phyloP scores from a whole-genome alignment of 1,140 invertebrate species.

The Copidosoma floridanum region DNA sequence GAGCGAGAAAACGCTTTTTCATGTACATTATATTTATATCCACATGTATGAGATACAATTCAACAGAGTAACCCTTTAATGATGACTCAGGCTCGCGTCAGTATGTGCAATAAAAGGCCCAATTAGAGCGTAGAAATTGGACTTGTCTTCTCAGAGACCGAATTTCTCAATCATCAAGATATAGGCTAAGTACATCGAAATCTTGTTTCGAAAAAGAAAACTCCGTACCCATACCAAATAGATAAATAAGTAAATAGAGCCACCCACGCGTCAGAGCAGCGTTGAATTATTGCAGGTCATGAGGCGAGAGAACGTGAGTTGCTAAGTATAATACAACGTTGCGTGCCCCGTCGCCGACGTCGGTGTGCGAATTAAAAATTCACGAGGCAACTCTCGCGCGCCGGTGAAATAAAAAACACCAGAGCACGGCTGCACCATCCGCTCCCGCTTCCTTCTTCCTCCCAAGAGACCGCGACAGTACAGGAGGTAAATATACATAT shows the following conservation, averaged over 20 bases:
- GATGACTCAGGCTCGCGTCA: too few relatives aligned
- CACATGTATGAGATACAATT: too few relatives aligned
- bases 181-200: too few relatives aligned
- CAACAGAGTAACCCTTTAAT: too few relatives aligned
- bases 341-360: neutral
- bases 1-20: too few relatives aligned
- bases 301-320: neutral
- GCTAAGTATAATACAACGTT: neutral
- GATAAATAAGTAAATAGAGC: neutral
- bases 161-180: too few relatives aligned
- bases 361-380: neutral
- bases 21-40: too few relatives aligned
- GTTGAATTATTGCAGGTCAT: neutral
- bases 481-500: neutral
- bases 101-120: too few relatives aligned
- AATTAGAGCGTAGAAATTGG: too few relatives aligned
- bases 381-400: slow-evolving; percentile 4
- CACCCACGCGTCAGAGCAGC: neutral
- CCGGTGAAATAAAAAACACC: neutral
- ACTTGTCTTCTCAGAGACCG: too few relatives aligned
- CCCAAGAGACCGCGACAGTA: neutral
- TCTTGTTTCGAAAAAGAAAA: too few relatives aligned
- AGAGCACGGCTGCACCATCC: neutral
- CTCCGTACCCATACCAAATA: neutral
- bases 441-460: neutral